Conservation (phyloP, 2,888 invertebrate genomes). For the Portevinia maculata region DNA sequence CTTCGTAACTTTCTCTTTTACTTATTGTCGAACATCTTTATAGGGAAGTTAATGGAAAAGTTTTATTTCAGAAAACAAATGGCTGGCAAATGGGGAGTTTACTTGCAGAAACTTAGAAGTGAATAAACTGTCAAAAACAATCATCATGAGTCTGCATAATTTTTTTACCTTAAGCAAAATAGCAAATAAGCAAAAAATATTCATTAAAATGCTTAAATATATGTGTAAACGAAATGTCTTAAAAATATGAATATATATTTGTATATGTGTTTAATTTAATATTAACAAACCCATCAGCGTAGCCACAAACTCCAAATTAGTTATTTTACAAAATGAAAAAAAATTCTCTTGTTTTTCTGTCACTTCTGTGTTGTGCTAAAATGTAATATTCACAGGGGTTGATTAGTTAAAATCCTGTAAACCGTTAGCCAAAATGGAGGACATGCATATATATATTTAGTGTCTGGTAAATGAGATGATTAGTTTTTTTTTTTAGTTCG, state of each 20-base stretch:
- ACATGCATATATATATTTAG: constrained; percentile 65
- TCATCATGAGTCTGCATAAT: not conserved
- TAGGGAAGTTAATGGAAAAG: not conserved
- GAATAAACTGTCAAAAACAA: not conserved
- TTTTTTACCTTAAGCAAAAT: constrained; percentile 1
- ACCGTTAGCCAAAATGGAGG: constrained; percentile 72
- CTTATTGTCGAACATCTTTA: too few relatives aligned
- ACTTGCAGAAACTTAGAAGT: too few relatives aligned
- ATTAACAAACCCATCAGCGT: constrained; percentile 46
- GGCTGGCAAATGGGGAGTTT: not conserved
- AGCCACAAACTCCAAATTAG: constrained; percentile 76
- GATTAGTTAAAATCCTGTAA: constrained; percentile 43
- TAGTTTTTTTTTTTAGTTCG: constrained; percentile 9
- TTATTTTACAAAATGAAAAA: constrained; percentile 25
- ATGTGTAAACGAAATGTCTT: not conserved
- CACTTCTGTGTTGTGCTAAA: constrained; percentile 1
- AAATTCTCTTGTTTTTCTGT: not conserved
- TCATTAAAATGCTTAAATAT: not conserved
- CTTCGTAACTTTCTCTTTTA: too few relatives aligned
- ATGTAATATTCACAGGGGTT: constrained; percentile 11
- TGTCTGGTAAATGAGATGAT: constrained; percentile 21
- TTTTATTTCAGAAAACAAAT: not conserved
- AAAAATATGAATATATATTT: constrained; percentile 28
- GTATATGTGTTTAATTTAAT: not conserved
- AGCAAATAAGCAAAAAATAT: constrained; percentile 19